Base-by-base conservation (phyloP, 2,888 invertebrate species). In the Encarsia formosa region DNA sequence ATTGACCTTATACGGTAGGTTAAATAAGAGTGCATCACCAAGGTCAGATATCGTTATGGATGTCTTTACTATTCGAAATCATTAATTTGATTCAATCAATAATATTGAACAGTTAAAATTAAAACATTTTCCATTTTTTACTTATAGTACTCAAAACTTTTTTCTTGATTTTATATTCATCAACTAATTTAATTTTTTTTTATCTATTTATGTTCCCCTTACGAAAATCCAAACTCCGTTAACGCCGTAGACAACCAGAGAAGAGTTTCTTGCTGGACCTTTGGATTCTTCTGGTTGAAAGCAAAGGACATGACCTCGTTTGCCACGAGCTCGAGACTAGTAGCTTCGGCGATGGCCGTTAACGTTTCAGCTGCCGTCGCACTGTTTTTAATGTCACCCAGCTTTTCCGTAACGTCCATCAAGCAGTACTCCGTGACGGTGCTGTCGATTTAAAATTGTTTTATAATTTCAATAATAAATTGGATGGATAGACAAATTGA, bases 281-380 rank as follows among this genome's bases (percentile, higher is more conserved):
- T 93, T 0, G 94, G 94, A 67, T 88, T 94, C 75, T 92, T 93
- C 73, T 93, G 91, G 9, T 77, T 77, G 73, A 92, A 89, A 0
- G 91, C 88, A 68, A 83, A 86, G 2, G 82, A 79, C 20, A 91
- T 74, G 0, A 87, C 83, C 67, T 86, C 84, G 26, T 80, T 80
- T 2, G 88, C 80, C 0, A 92, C 82, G 58, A 84, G 83, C 48
- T 90, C 88, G 9, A 94, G 75, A 23, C 83, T 84, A 4, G 85
- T 85, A 0, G 86, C 85, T 65, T 91, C 92, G 0, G 92, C 85
- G 20, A 94, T 81, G 1, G 84, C 81, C 1, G 82, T 81, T 3
- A 93, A 78, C 0, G 87, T 83, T 58, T 87, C 87, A 0, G 81
- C 82, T 0, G 88, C 86, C 0, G 81, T 75, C 2, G 79, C 61